A percentile compares a stretch with the other conserved stretches of the same genome.
Conservation (phyloP, 2,113 vertebrate genomes). For the Ictidomys tridecemlineatus region DNA sequence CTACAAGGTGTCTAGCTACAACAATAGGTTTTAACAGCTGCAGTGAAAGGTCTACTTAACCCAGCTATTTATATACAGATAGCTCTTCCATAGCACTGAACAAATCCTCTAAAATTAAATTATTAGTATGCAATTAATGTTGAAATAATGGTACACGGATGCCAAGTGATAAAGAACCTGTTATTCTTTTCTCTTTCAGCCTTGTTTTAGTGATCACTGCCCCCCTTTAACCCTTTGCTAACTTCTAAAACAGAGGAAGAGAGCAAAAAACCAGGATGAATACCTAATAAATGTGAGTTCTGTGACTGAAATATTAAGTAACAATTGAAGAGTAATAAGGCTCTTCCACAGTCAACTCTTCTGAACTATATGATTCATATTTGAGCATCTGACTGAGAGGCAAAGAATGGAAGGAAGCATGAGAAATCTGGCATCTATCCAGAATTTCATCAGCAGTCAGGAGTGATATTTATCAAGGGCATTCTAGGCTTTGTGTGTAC, state of each 20-base stretch:
- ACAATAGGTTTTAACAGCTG: conserved; percentile 66
- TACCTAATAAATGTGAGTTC: neutral
- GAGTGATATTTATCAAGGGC: neutral
- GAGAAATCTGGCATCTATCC: neutral
- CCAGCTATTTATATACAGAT: conserved; percentile 59
- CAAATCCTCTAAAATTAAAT: conserved; percentile 66
- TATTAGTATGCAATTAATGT: conserved; percentile 57
- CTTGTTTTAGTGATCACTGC: neutral
- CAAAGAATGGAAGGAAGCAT: neutral
- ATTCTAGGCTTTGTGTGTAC: neutral
- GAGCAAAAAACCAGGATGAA: neutral
- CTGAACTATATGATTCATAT: neutral
- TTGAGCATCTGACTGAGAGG: neutral
- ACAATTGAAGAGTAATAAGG: conserved; percentile 9
- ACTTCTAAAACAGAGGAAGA: neutral
- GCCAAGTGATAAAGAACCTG: neutral
- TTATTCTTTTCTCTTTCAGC: neutral
- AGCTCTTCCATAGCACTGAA: conserved; percentile 64
- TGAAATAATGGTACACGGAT: neutral
- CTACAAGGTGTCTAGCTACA: conserved; percentile 67
- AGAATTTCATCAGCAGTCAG: conserved; percentile 6
- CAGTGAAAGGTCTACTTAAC: conserved; percentile 70
- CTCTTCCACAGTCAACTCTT: neutral
- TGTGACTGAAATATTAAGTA: neutral
- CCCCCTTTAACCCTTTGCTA: neutral